phyloP scores from a whole-genome alignment of 2,888 invertebrate species.

The Listrodromus nycthemerus region DNA sequence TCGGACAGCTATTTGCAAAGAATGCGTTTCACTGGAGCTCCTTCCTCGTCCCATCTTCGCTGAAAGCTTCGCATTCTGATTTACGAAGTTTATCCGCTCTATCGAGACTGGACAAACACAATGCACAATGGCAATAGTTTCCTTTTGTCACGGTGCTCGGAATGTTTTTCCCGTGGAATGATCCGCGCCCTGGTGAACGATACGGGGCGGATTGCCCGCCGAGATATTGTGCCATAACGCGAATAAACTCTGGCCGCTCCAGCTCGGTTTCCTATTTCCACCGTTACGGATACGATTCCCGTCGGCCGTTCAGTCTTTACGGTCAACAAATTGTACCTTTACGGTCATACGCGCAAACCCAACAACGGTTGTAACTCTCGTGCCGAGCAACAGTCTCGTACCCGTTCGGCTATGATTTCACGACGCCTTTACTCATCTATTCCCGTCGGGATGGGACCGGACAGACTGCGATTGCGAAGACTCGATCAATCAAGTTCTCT shows the following conservation, averaged over 20 bases:
- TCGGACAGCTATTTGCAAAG: constrained; percentile 15
- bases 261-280: constrained; percentile 31
- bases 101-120: constrained; percentile 6
- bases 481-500: constrained; percentile 10
- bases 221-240: constrained; percentile 44
- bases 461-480: constrained; percentile 5
- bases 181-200: constrained; percentile 22
- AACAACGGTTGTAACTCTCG: constrained; percentile 63
- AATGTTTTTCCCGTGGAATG: constrained; percentile 50
- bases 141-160: constrained; percentile 40
- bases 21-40: constrained; percentile 8
- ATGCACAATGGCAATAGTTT: constrained; percentile 35
- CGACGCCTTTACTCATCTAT: constrained; percentile 39
- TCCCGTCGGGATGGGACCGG: constrained; percentile 13
- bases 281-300: constrained; percentile 58
- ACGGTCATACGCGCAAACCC: constrained; percentile 65
- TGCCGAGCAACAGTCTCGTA: constrained; percentile 71
- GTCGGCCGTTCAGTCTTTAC: constrained; percentile 69
- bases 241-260: constrained; percentile 46
- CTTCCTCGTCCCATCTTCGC: neutral
- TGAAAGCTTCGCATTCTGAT: constrained; percentile 18
- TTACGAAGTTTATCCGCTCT: constrained; percentile 44
- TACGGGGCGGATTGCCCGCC: constrained; percentile 40
- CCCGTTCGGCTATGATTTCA: constrained; percentile 50
- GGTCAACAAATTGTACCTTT: constrained; percentile 76